These are phyloP conservation scores for Chloropsis hardwickii DNA, from an alignment of 2,113 vertebrate genomes.

Conservation along the genomic window DNA sequence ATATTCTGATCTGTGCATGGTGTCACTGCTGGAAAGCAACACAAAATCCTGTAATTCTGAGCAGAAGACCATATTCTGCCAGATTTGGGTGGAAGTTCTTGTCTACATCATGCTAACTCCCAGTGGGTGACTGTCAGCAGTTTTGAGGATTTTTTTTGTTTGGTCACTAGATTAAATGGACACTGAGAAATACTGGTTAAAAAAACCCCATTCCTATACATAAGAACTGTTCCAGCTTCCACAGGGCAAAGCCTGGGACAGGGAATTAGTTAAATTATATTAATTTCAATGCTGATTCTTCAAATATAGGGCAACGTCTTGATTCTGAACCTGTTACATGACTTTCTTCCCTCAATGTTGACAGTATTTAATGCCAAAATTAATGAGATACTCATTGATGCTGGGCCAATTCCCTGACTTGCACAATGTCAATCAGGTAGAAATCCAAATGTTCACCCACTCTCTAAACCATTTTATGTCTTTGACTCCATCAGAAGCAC, in stretches of 20 bases:
- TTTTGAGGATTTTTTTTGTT: background rate
- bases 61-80: background rate
- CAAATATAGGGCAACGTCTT: background rate
- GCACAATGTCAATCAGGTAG: slow-evolving; percentile 27
- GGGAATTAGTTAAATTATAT: background rate
- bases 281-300: background rate
- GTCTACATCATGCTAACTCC: background rate
- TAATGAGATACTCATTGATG: slow-evolving; percentile 2
- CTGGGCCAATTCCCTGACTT: slow-evolving; percentile 33
- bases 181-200: background rate
- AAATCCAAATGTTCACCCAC: slow-evolving; percentile 56
- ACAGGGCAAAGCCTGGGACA: background rate
- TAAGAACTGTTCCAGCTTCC: background rate
- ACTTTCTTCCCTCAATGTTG: background rate
- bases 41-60: background rate
- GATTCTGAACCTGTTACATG: background rate
- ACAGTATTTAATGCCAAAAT: background rate
- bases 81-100: background rate
- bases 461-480: background rate
- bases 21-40: background rate
- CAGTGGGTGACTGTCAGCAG: background rate
- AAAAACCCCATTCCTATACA: background rate
- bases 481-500: slow-evolving; percentile 8
- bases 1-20: background rate
- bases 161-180: background rate